These are phyloP conservation scores for Pelobates cultripes DNA, from an alignment of 2,797 vertebrate species.

Conservation along the genomic window DNA sequence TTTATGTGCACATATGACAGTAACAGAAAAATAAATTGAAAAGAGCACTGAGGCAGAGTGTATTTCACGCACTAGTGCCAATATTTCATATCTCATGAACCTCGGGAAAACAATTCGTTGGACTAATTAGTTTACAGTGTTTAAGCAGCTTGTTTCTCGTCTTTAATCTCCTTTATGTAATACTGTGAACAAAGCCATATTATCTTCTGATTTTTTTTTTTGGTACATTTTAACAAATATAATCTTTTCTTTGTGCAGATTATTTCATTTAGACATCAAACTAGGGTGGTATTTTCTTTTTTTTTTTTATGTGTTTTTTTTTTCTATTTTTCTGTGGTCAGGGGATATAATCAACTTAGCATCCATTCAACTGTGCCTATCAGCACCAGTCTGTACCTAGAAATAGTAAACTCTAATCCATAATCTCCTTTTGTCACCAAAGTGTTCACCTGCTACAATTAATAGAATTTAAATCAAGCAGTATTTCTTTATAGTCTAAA, in stretches of 20 bases:
- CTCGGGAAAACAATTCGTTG: slow-evolving; percentile 77
- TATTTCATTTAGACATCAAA: slow-evolving; percentile 75
- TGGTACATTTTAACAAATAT: slow-evolving; percentile 74
- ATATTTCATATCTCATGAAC: slow-evolving; percentile 78
- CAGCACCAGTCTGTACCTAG: slow-evolving; percentile 47
- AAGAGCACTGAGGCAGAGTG: slow-evolving; percentile 79
- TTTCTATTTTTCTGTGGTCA: slow-evolving; percentile 27
- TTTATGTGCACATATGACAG: slow-evolving; percentile 67
- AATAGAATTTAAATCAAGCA: slow-evolving; percentile 28
- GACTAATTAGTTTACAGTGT: slow-evolving; percentile 84
- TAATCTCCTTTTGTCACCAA: slow-evolving; percentile 58
- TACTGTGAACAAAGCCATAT: slow-evolving; percentile 74
- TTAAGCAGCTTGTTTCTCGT: slow-evolving; percentile 79
- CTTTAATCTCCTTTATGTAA: slow-evolving; percentile 81
- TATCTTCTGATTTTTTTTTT: slow-evolving; percentile 72
- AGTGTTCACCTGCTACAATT: slow-evolving; percentile 62
- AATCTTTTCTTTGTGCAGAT: slow-evolving; percentile 66
- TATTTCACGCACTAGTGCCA: slow-evolving; percentile 76
- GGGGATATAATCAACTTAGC: slow-evolving; percentile 61
- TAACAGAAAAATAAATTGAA: slow-evolving; percentile 83
- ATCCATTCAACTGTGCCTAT: slow-evolving; percentile 41
- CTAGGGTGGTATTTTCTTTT: slow-evolving; percentile 48
- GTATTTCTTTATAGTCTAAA: too few species aligned
- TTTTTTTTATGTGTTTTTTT: not conserved
- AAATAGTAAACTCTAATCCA: slow-evolving; percentile 54